Base-by-base conservation (phyloP, 2,113 vertebrate genomes). In the Octodon degus region DNA sequence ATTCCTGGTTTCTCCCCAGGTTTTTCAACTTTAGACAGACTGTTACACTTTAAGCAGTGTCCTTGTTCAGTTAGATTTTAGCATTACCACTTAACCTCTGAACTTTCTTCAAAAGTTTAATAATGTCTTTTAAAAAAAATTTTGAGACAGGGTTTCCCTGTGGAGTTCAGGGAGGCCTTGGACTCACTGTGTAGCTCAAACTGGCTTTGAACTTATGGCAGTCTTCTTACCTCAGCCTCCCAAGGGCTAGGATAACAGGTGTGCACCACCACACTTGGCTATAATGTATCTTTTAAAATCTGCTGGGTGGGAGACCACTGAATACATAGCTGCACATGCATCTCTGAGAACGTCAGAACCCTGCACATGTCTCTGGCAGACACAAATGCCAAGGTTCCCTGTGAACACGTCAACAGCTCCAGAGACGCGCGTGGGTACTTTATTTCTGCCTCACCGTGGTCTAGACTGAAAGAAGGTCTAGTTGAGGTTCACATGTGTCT, bases 51-150 rank as follows among this genome's bases (percentile, higher is more conserved):
- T 22, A 90, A 67, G 53, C 37, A 37, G 27, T 70, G 84, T 85
- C 58, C 62, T 74, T 62, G n/a, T 14, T 81, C 82, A 63, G 25
- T 68, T 90, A 76, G 47, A 80, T 90, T 40, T n/a, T 80, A 55
- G 14, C 76, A 40, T 55, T 65, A 65, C 67, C 25, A 86, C 79
- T 82, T 76, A 68, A 79, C 82, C 67, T 82, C 62, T 86, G 53
- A 89, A 63, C 37, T 79, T 89, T 62, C 55, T 76, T 86, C 90
- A 86, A 79, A 93, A 95, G 25, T 19, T 30, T 80, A 68, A 37
- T 16, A 79, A 32, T n/a, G 19, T 24, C 47, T 58, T 87, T 50
- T 10, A 7, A 11, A 50, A 50, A 50, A 50, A 50, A 13, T 32
- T 32, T 34, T 70, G 16, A 70, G 34, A 70, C 68, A 20, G 34